A percentile compares a stretch with the other conserved stretches of the same genome.
Conservation (phyloP, 2,888 invertebrate species). For the Erebia aethiops region DNA sequence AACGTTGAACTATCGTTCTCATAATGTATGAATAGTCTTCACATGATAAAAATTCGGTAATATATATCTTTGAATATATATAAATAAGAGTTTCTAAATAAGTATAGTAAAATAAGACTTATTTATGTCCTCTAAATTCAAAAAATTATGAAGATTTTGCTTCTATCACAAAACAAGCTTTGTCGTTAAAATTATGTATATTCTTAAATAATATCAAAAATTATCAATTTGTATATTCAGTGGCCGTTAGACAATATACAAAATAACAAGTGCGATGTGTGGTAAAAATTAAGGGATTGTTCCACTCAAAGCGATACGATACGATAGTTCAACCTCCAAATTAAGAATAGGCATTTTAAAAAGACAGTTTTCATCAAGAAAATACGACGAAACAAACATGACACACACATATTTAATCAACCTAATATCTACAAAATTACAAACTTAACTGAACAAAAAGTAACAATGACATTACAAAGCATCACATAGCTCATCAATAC, state of each 20-base stretch:
- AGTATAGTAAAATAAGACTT: too few species aligned
- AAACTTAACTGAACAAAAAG: slow-evolving; percentile 68
- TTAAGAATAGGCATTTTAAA: slow-evolving; percentile 9
- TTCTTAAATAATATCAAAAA: too few species aligned
- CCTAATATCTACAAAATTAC: slow-evolving; percentile 55
- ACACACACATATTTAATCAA: slow-evolving; percentile 41
- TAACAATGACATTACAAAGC: slow-evolving; percentile 52
- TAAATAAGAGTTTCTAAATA: too few species aligned
- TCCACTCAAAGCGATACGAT: neutral
- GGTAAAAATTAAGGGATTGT: neutral
- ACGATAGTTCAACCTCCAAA: slow-evolving; percentile 8
- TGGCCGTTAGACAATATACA: too few species aligned
- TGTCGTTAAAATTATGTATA: too few species aligned
- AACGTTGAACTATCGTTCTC: neutral
- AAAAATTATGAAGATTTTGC: too few species aligned
- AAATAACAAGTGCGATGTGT: neutral
- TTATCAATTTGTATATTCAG: too few species aligned
- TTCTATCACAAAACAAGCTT: too few species aligned
- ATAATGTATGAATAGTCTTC: neutral
- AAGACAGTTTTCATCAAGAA: slow-evolving; percentile 9
- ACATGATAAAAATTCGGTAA: too few species aligned
- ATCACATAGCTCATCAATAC: slow-evolving; percentile 42
- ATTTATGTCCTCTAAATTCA: too few species aligned
- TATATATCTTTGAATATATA: too few species aligned
- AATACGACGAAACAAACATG: slow-evolving; percentile 35